Base-by-base conservation (phyloP, 2,113 vertebrate genomes). In the Ceyx melanurus region DNA sequence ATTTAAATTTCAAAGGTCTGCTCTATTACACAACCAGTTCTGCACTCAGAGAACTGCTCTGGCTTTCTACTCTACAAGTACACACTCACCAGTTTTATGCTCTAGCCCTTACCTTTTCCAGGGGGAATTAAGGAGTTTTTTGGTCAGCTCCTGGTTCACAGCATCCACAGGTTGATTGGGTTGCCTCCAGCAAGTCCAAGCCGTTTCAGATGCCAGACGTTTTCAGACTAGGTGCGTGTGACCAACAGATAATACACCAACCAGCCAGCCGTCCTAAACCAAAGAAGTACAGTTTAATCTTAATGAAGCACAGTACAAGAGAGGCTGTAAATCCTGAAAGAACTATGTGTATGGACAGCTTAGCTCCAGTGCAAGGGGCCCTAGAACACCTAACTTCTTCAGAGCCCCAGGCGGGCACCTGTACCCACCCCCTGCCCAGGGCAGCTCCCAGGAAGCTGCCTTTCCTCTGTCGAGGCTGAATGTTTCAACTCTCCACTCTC, bases 221-320 rank as follows among this genome's bases (percentile, higher is more conserved):
- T 93, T 84, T 83, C 4, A 6, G 90, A 74, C 15, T 73, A 83
- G 66, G 53, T 33, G 43, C 0, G 2, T 37, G 65, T 28, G 61
- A 78, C 90, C 86, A 20, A 43, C 82, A 92, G 86, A 73, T 86
- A 92, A 21, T 1, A 72, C 73, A 64, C 68, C 65, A 73, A 79
- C 35, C 88, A 84, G 80, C 1, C 58, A 81, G 94, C 43, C 58
- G 76, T 90, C 90, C 86, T 95, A 95, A 92, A 94, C 9, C 62
- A 94, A 94, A 92, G 37, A 42, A 90, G 70, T 19, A 90, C 35
- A 83, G 43, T 88, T 91, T 72, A 74, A 75, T 68, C 48, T 92
- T 75, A 48, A 60, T 11, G 31, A n/a, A 79, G 58, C 17, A 26
- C 54, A 76, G 16, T 1, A 3, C n/a, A 72, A 56, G 25, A 89